These are phyloP conservation scores for Wasmannia auropunctata DNA, from an alignment of 1,140 invertebrate genomes.

Conservation along the genomic window DNA sequence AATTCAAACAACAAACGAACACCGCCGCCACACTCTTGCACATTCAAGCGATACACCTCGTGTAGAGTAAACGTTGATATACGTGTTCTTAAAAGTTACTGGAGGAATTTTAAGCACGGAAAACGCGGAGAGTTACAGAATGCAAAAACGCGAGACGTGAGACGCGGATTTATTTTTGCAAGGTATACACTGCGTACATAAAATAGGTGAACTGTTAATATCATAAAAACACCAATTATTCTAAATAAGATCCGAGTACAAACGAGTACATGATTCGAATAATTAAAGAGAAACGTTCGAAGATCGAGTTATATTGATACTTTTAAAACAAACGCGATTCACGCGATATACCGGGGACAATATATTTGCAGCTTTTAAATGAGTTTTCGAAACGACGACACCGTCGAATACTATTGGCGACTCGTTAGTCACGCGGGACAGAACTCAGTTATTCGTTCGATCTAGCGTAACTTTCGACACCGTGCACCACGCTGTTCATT, in stretches of 20 bases:
- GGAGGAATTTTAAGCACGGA: background rate
- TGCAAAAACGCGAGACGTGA: background rate
- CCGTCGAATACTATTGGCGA: constrained; percentile 27
- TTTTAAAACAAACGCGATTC: background rate
- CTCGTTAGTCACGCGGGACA: constrained; percentile 53
- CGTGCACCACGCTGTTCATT: background rate
- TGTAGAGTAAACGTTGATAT: background rate
- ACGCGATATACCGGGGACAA: background rate
- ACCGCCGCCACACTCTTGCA: background rate
- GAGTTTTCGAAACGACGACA: background rate
- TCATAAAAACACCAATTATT: background rate
- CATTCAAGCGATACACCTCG: background rate
- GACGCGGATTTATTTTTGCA: background rate
- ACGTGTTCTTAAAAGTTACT: background rate
- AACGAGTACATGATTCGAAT: background rate
- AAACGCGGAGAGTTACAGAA: background rate
- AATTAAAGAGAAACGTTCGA: background rate
- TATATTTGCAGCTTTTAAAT: background rate
- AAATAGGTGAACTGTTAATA: background rate
- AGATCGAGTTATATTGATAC: background rate
- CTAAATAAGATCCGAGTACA: background rate
- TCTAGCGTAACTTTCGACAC: constrained; percentile 43
- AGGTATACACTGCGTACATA: background rate
- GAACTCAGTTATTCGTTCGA: constrained; percentile 60
- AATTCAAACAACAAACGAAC: constrained; percentile 15